Evolutionary conservation across 2,797 vertebrate genomes (phyloP), one percentile per base, ranked within the genome.

Genomic region (Brachymystax lenok): DNA sequence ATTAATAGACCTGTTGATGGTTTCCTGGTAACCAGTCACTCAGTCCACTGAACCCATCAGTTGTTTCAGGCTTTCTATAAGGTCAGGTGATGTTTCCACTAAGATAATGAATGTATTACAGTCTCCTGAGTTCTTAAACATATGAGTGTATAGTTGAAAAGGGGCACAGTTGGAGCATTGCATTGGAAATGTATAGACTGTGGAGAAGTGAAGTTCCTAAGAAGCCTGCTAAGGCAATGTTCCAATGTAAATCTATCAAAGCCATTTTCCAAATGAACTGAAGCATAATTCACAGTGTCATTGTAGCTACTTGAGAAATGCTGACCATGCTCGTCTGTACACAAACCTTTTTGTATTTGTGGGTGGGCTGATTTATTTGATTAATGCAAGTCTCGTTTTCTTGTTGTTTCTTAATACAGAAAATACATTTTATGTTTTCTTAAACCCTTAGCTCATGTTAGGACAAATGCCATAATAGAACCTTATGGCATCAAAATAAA

Each of bases 251-350:
- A 92, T 90, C 89, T 87, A 87, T 87, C 89, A 90, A 66, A 54
- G 88, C 83, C 88, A 84, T 90, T 90, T 83, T 84, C 84, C 81
- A 91, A 91, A 92, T 91, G 87, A 91, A 87, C 88, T 88, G 88
- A 91, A 90, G 85, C 88, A 85, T 92, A 90, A 90, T 89, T 92
- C 87, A 79, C 40, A 73, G 83, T 69, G 84, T 90, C 89, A 81
- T 79, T 75, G 74, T 59, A 83, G 79, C 84, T 40, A 73, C 74
- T 81, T 21, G 75, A 3, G 71, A 88, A 88, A 77, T 87, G 89
- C 90, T 90, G 89, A 91, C 81, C 69, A 80, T 28, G 73, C 52
- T 76, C 76, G 69, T 75, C 70, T 70, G 77, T 69, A 64, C 84
- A 84, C 77, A 80, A 84, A 82, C 85, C 85, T 80, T 80, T 86